A percentile compares a stretch with the other conserved stretches of the same genome.
Evolutionary conservation across 2,888 invertebrate genomes (phyloP).

Genomic region (Tyria jacobaeae): DNA sequence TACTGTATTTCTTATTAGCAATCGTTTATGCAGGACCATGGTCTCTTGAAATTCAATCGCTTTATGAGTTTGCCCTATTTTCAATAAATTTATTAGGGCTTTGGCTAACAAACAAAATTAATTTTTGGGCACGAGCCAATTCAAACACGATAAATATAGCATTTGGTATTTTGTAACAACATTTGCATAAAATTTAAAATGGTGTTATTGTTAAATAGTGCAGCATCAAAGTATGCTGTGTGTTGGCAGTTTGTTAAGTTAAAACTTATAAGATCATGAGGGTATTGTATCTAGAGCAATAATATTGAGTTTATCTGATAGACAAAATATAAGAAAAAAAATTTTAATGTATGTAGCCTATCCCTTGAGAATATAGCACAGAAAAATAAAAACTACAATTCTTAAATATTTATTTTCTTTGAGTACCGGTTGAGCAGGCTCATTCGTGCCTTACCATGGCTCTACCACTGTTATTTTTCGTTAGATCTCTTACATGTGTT

Average conservation of each 20-base stretch:
- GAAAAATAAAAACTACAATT: too few species aligned
- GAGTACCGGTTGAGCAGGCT: too few species aligned
- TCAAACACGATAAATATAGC: constrained; percentile 20
- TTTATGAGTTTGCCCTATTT: constrained; percentile 28
- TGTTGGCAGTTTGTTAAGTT: background rate
- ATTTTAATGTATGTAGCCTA: background rate
- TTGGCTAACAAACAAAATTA: constrained; percentile 34
- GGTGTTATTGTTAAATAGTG: background rate
- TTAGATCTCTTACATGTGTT: too few species aligned
- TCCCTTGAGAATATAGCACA: too few species aligned
- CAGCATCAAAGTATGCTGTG: too few species aligned
- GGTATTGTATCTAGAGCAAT: background rate
- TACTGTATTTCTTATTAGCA: constrained; percentile 16
- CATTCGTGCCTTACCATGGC: too few species aligned
- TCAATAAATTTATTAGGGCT: constrained; percentile 35
- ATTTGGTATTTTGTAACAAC: background rate
- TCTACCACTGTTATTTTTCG: too few species aligned
- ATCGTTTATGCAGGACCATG: constrained; percentile 40
- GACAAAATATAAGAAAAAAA: background rate
- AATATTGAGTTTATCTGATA: background rate
- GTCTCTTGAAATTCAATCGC: constrained; percentile 18
- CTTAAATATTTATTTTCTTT: too few species aligned
- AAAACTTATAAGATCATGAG: background rate
- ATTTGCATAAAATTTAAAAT: background rate
- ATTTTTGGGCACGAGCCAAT: constrained; percentile 27